phyloP scores from a whole-genome alignment of 2,113 vertebrate genomes.

The Patagioenas fasciata region DNA sequence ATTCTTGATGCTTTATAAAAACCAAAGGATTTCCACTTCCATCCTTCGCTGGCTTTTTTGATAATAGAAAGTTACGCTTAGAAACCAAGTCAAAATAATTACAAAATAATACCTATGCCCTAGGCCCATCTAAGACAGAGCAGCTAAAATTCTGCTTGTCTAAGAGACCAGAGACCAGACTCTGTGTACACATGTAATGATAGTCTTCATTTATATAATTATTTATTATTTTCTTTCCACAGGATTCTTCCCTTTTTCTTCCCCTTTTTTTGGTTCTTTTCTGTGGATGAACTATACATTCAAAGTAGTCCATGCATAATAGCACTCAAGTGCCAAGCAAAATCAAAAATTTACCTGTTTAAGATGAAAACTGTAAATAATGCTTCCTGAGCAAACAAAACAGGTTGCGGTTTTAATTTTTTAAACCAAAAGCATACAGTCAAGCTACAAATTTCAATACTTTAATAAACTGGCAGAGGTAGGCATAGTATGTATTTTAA shows the following conservation, averaged over 20 bases:
- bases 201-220: not conserved
- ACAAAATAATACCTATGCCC: not conserved
- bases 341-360: not conserved
- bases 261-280: not conserved
- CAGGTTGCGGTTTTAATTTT: not conserved
- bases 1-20: not conserved
- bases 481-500: not conserved
- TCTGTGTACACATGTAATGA: not conserved
- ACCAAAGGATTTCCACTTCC: not conserved
- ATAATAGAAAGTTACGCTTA: not conserved
- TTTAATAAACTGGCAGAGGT: not conserved
- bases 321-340: not conserved
- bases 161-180: not conserved
- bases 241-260: not conserved
- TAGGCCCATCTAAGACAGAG: not conserved
- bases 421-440: not conserved
- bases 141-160: not conserved
- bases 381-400: not conserved
- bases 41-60: not conserved
- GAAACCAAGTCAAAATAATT: not conserved
- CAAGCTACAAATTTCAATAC: not conserved
- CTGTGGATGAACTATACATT: not conserved
- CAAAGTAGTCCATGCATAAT: not conserved
- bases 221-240: not conserved
- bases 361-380: not conserved